Evolutionary conservation across 2,113 vertebrate species (phyloP), one percentile per base, ranked within the genome.

Genomic region (Oryzias javanicus): DNA sequence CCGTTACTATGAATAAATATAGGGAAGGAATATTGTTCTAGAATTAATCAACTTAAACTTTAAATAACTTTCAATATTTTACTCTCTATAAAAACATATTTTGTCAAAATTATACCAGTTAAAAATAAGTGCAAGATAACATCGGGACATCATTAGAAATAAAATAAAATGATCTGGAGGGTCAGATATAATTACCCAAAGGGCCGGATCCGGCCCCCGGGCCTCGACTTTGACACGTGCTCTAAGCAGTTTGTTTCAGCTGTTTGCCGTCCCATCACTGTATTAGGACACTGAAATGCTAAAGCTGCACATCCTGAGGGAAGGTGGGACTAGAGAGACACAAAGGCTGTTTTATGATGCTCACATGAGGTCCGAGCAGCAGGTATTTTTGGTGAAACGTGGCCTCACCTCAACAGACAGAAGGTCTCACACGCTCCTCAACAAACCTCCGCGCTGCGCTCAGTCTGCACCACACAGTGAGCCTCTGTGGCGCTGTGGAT

Each of bases 311-410:
- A 49, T 67, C 45, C 8, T 54, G 58, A 5, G 13, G 47, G 57
- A 66, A 70, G 69, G 49, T 47, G 50, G 44, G 50, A n/a, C 72
- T 60, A 49, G 58, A 15, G 58, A 60, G 67, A 73, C 67, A 83
- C 78, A 78, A 72, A 61, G 69, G 63, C 14, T 70, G 67, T 80
- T 86, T 86, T 84, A 82, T 75, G 72, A 70, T 48, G 67, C 47
- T 70, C 64, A 52, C 60, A 69, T 76, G 65, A 82, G 78, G 55
- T 75, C 50, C 66, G 46, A 42, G 72, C 71, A 64, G 64, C 67
- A 69, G 77, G 76, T 80, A 79, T 76, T 79, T 85, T 76, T 60
- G 74, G 76, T 76, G 67, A 60, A 74, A 48, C 42, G 29, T 18
- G 16, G 78, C 63, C 49, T 61, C 19, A 22, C 67, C 45, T 69